A percentile compares a stretch with the other conserved stretches of the same genome.
phyloP scores from a whole-genome alignment of 2,797 vertebrate genomes.

The Pseudochromis fuscus region DNA sequence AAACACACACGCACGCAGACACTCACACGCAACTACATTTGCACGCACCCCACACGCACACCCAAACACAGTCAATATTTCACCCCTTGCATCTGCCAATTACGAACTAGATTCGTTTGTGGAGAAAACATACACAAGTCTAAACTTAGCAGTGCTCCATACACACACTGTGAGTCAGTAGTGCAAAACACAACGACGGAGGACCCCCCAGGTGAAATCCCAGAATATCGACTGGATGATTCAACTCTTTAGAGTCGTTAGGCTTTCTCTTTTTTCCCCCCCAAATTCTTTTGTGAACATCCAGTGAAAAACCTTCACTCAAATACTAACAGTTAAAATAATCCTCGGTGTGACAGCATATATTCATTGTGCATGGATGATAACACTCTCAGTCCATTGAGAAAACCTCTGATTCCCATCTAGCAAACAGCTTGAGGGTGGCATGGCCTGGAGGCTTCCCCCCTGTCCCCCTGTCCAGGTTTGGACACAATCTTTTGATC shows the following conservation, averaged over 20 bases:
- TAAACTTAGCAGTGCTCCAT: slow-evolving; percentile 84
- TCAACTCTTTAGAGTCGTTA: slow-evolving; percentile 77
- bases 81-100: slow-evolving; percentile 83
- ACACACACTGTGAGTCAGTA: slow-evolving; percentile 81
- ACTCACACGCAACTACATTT: slow-evolving; percentile 27
- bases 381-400: slow-evolving; percentile 55
- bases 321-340: slow-evolving; percentile 62
- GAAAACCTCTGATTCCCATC: slow-evolving; percentile 63
- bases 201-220: slow-evolving; percentile 83
- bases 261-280: slow-evolving; percentile 47
- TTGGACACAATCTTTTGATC: slow-evolving; percentile 76
- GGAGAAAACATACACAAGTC: slow-evolving; percentile 78
- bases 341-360: slow-evolving; percentile 62
- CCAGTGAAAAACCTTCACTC: slow-evolving; percentile 57
- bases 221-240: slow-evolving; percentile 82
- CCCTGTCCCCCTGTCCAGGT: slow-evolving; percentile 65
- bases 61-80: slow-evolving; percentile 76
- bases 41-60: slow-evolving; percentile 18
- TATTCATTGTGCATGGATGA: slow-evolving; percentile 54
- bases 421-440: slow-evolving; percentile 74
- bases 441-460: slow-evolving; percentile 73
- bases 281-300: slow-evolving; percentile 63
- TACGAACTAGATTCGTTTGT: slow-evolving; percentile 78
- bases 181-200: slow-evolving; percentile 77
- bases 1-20: slow-evolving; percentile 51